These are phyloP conservation scores for Trachurus trachurus DNA, from an alignment of 2,797 vertebrate species.

Conservation along the genomic window DNA sequence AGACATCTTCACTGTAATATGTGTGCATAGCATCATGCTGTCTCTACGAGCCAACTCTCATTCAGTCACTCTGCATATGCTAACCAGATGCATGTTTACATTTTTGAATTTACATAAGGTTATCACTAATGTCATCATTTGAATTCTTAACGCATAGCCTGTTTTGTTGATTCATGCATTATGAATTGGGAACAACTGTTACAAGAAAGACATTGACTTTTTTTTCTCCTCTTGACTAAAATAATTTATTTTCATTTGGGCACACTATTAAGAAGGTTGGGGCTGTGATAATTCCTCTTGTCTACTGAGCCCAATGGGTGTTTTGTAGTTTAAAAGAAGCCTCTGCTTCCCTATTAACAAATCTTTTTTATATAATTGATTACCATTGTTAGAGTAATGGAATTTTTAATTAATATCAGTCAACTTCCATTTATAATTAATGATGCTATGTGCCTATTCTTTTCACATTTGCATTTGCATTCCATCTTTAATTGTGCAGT, in stretches of 20 bases:
- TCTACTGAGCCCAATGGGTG: slow-evolving; percentile 34
- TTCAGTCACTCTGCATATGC: slow-evolving; percentile 9
- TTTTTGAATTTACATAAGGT: slow-evolving; percentile 44
- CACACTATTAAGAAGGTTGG: slow-evolving; percentile 2
- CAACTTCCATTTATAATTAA: slow-evolving; percentile 75
- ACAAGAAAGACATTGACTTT: slow-evolving; percentile 1
- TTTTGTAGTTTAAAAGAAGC: slow-evolving; percentile 63
- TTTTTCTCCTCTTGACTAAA: slow-evolving; percentile 11
- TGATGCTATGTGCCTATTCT: slow-evolving; percentile 54
- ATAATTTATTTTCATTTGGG: slow-evolving; percentile 33
- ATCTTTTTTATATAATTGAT: slow-evolving; percentile 78
- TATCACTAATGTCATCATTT: slow-evolving; percentile 28
- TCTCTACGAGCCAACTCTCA: slow-evolving; percentile 5
- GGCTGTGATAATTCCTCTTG: slow-evolving; percentile 37
- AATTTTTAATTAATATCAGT: slow-evolving; percentile 85
- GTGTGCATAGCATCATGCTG: slow-evolving; percentile 4
- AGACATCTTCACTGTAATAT: slow-evolving; percentile 7
- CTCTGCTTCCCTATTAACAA: slow-evolving; percentile 65
- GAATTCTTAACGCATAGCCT: slow-evolving; percentile 22
- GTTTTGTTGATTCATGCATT: slow-evolving; percentile 32
- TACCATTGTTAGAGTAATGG: slow-evolving; percentile 81
- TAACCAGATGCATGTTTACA: slow-evolving; percentile 10
- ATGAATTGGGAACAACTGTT: slow-evolving; percentile 34
- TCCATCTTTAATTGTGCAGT: slow-evolving; percentile 63
- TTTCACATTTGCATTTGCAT: slow-evolving; percentile 67